These are phyloP conservation scores for Ectropis grisescens DNA, from an alignment of 1,140 invertebrate species.

Conservation along the genomic window DNA sequence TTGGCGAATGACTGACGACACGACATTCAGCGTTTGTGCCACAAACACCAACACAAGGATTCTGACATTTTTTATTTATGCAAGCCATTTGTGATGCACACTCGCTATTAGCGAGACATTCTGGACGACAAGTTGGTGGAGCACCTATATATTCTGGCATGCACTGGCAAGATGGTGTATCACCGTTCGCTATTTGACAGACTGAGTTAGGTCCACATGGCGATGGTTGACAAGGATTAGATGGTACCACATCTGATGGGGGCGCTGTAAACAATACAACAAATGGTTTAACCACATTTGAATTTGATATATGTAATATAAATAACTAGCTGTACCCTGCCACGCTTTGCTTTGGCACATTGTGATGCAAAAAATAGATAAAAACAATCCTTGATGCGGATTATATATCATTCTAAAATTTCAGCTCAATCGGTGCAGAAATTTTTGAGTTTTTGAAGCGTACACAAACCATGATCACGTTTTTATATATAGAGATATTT, in stretches of 20 bases:
- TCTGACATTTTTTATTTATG: constrained; percentile 78
- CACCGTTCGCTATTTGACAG: constrained; percentile 72
- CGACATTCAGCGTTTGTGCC: constrained; percentile 77
- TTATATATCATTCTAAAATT: too few species aligned
- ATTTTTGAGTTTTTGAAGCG: too few species aligned
- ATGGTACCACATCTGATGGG: constrained; percentile 36
- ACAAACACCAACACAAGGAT: constrained; percentile 83
- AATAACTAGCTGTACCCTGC: too few species aligned
- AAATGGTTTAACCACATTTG: too few species aligned
- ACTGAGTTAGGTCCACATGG: constrained; percentile 83
- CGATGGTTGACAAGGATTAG: constrained; percentile 76
- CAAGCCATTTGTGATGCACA: constrained; percentile 80
- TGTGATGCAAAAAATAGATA: too few species aligned
- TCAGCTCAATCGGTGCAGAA: too few species aligned
- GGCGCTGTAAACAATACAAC: constrained; percentile 26
- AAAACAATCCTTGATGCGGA: too few species aligned
- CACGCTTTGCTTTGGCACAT: too few species aligned
- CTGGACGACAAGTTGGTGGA: constrained; percentile 80
- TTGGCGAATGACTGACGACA: constrained; percentile 76
- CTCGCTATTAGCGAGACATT: constrained; percentile 81
- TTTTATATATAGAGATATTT: too few species aligned
- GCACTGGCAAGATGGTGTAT: constrained; percentile 76
- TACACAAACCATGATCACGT: too few species aligned
- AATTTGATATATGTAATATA: too few species aligned
- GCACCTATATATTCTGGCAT: constrained; percentile 75